Conservation (phyloP, 2,888 invertebrate genomes). For the Cantharis lateralis region DNA sequence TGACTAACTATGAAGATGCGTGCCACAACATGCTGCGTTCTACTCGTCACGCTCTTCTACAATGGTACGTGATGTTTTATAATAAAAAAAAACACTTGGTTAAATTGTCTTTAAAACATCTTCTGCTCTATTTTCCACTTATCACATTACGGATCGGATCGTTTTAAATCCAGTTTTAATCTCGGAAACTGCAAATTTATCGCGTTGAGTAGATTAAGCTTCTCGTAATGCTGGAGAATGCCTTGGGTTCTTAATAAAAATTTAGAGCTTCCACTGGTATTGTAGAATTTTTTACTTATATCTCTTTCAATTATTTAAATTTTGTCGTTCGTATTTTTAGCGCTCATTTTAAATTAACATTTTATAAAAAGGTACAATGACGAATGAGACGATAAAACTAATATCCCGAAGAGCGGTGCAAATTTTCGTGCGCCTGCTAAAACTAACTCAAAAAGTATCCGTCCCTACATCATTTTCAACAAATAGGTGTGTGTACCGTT, state of each 20-base stretch:
- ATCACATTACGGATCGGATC: slow-evolving; percentile 10
- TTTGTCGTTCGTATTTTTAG: neutral
- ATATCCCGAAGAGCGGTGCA: neutral
- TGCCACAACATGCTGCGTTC: slow-evolving; percentile 43
- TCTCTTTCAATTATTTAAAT: neutral
- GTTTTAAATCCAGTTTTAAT: slow-evolving; percentile 35
- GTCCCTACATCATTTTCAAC: neutral
- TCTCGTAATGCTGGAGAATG: slow-evolving; percentile 32
- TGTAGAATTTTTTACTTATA: neutral
- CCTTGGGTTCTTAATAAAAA: slow-evolving; percentile 29
- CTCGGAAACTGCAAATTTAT: slow-evolving; percentile 37
- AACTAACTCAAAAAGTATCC: neutral
- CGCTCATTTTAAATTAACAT: neutral
- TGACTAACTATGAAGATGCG: slow-evolving; percentile 43
- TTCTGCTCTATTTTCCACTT: slow-evolving; percentile 19
- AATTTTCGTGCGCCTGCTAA: neutral
- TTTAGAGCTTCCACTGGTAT: slow-evolving; percentile 17
- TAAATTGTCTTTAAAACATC: slow-evolving; percentile 1
- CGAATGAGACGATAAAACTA: neutral
- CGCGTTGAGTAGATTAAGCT: slow-evolving; percentile 33
- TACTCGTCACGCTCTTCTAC: slow-evolving; percentile 45
- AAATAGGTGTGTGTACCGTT: slow-evolving; percentile 17
- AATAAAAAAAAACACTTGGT: slow-evolving; percentile 10
- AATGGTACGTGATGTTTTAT: slow-evolving; percentile 43
- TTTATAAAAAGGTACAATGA: neutral